Percentiles rank a stretch among this genome's conserved stretches.
Evolutionary conservation across 2,888 invertebrate genomes (phyloP).

Genomic region (Trypoxylon attenuatum): DNA sequence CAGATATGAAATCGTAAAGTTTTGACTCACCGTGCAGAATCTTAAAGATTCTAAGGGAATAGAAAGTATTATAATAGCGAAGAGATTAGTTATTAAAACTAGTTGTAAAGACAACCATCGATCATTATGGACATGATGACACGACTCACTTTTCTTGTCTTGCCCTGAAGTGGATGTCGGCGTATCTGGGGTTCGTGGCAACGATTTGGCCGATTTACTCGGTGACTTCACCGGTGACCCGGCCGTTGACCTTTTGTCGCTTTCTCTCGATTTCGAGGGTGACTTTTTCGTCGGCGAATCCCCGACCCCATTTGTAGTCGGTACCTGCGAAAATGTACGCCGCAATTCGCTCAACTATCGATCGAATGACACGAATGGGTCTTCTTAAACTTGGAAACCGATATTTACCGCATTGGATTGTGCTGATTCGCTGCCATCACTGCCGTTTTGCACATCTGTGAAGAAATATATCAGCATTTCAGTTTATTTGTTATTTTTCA

Average conservation of each 20-base stretch:
- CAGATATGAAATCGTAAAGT: background rate
- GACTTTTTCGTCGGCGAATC: slow-evolving; percentile 83
- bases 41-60: background rate
- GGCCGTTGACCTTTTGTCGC: slow-evolving; percentile 74
- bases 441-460: slow-evolving; percentile 89
- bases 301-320: slow-evolving; percentile 80
- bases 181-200: slow-evolving; percentile 84
- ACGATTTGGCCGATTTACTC: slow-evolving; percentile 77
- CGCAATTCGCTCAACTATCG: background rate
- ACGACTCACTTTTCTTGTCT: slow-evolving; percentile 83
- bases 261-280: slow-evolving; percentile 76
- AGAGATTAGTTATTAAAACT: background rate
- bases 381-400: background rate
- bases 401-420: slow-evolving; percentile 82
- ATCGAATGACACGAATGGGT: background rate
- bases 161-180: slow-evolving; percentile 75
- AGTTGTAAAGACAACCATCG: background rate
- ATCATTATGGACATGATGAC: background rate
- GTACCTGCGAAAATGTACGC: slow-evolving; percentile 9
- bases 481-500: background rate
- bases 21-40: slow-evolving; percentile 1
- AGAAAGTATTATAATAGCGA: background rate
- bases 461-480: slow-evolving; percentile 56
- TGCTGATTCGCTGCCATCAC: slow-evolving; percentile 87
- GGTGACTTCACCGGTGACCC: slow-evolving; percentile 76